These are phyloP conservation scores for Bilobella aurantiaca DNA, from an alignment of 1,140 invertebrate genomes.

Conservation along the genomic window DNA sequence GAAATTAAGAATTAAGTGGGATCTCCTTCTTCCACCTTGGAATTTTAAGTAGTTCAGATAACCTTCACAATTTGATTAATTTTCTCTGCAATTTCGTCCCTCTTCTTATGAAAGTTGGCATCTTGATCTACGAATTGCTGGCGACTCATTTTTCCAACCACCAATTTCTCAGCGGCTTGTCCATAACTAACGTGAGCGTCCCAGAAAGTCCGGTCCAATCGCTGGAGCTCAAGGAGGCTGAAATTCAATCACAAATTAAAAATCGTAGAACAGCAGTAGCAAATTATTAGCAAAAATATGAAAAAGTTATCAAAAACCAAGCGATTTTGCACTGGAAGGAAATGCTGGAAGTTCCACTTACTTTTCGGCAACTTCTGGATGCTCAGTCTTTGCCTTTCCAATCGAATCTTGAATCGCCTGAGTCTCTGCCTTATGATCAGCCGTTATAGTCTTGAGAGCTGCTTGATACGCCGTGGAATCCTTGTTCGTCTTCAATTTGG, in stretches of 20 bases:
- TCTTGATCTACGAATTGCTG: constrained; percentile 56
- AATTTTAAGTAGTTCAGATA: constrained; percentile 33
- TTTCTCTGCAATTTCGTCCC: constrained; percentile 55
- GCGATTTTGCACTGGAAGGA: neutral
- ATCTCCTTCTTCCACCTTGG: too few relatives aligned
- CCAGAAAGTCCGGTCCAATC: constrained; percentile 36
- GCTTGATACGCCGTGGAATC: constrained; percentile 46
- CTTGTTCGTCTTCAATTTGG: constrained; percentile 54
- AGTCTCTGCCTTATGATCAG: constrained; percentile 54
- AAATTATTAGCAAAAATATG: too few relatives aligned
- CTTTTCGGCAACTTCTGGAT: constrained; percentile 51
- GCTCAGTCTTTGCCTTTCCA: constrained; percentile 52
- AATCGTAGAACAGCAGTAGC: too few relatives aligned
- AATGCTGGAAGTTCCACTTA: too few relatives aligned
- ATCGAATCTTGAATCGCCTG: constrained; percentile 49
- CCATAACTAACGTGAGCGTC: constrained; percentile 41
- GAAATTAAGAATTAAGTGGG: neutral
- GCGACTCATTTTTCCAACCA: constrained; percentile 54
- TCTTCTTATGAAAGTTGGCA: constrained; percentile 49
- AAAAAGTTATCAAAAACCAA: constrained; percentile 17
- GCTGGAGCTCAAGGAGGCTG: constrained; percentile 31
- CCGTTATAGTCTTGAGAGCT: constrained; percentile 51
- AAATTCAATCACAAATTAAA: too few relatives aligned
- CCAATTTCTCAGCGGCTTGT: constrained; percentile 53
- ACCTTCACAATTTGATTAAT: constrained; percentile 50